Base-by-base conservation (phyloP, 1,140 invertebrate genomes). In the Caerostris darwini region DNA sequence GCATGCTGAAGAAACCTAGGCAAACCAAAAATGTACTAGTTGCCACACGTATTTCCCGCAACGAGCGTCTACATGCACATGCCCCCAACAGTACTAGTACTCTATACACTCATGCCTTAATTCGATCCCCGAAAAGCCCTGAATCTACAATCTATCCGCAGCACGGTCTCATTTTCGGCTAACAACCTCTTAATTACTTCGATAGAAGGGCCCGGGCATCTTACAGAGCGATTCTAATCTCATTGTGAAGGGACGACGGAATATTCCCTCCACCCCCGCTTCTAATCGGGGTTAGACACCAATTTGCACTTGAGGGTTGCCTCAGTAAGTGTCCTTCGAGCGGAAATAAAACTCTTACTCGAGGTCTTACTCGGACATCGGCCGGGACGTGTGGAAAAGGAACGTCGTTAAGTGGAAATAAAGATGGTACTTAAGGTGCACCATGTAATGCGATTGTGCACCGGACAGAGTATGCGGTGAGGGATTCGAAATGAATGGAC, bases 281-380 rank as follows among this genome's bases (percentile, higher is more conserved):
- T 77, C 71, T 77, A 77, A 77, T 77, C 71, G 71, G 71, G 71
- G 71, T 77, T 77, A 77, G 71, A 77, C 71, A 77, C 71, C 71
- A 77, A 77, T 77, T 77, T 77, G 71, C 71, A 77, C 71, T 77
- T 77, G 34, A 77, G 71, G 71, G 71, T 77, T 77, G 71, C 71
- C 71, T 77, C 10, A 77, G 53, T 77, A 77, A 77, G 71, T 77
- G 71, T 77, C 71, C 34, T 19, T 77, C 53, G 53, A 77, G 71
- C 71, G 71, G 71, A 77, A 77, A 77, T 77, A 77, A 77, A 77
- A 34, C 71, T 77, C 71, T 77, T 77, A 77, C 7, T 77, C 53
- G 71, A 77, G 19, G 71, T 77, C 71, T 77, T 77, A 77, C 50
- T 77, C 71, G 71, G 71, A 77, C 71, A 77, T 77, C 34, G 71